Base-by-base conservation (phyloP, 1,140 invertebrate genomes). In the Zaprionus camerounensis region DNA sequence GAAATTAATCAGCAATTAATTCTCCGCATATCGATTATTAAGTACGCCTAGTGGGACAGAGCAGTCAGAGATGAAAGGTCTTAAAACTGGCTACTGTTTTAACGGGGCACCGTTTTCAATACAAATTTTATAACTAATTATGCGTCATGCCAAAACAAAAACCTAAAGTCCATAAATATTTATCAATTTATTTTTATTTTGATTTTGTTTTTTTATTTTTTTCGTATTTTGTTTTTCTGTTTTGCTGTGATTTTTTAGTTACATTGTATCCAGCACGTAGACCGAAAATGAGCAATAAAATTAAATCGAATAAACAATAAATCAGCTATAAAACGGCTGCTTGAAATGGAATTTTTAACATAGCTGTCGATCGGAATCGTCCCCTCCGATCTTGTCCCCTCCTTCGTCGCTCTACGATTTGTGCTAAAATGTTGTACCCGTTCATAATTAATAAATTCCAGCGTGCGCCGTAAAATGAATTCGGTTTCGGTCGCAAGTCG, bases 401-500 rank as follows among this genome's bases (percentile, higher is more conserved):
- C 61, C 26, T 44, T 51, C 41, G 31, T 17, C 46, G 36, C 22
- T n/a, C n/a, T n/a, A 13, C 34, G 51, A 55, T 55, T 51, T 70
- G 75, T 80, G 66, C 75, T 71, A 68, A 71, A 77, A 73, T 79
- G 38, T 49, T 78, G 58, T 78, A 67, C 63, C 65, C 73, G 73
- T 63, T 71, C 74, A 87, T 87, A 88, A 88, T 90, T 88, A 85
- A 90, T 90, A 90, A 90, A 88, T 88, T 88, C 84, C 84, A 88
- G 84, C 84, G 84, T 88, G 81, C 85, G 84, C 84, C 81, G 69
- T 69, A 46, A 78, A 71, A 57, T 80, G 74, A 82, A 66, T 80
- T 71, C 46, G 38, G 67, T 53, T 63, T 76, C 56, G 44, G 68
- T 31, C 59, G 41, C 41, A 46, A 46, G 41, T 53, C 55, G 72